Percentiles rank a stretch among this genome's conserved stretches.
Conservation (phyloP, 2,113 vertebrate genomes). For the Corydoras maculifer region DNA sequence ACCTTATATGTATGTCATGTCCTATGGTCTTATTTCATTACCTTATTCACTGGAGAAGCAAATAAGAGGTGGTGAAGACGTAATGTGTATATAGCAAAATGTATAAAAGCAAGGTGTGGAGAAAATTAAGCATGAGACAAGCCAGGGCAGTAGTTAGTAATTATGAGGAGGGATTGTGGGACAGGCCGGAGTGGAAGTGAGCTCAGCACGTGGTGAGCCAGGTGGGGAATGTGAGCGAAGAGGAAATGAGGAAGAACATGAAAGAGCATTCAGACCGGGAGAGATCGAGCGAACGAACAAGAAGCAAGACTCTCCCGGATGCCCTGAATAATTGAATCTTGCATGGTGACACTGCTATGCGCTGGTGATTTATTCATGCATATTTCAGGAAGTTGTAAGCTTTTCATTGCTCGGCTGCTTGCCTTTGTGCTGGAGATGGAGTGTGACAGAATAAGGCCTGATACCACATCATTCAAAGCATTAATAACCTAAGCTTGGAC, state of each 20-base stretch:
- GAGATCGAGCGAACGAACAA: slow-evolving; percentile 8
- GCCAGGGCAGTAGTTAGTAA: slow-evolving; percentile 12
- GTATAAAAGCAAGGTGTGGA: background rate
- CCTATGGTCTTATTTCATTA: background rate
- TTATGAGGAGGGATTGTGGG: slow-evolving; percentile 24
- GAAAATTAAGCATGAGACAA: background rate
- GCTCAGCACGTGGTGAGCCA: background rate
- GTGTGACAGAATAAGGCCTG: slow-evolving; percentile 51
- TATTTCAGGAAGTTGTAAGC: slow-evolving; percentile 54
- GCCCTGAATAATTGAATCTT: slow-evolving; percentile 51
- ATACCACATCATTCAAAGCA: slow-evolving; percentile 46
- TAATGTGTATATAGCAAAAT: slow-evolving; percentile 1
- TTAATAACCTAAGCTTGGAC: slow-evolving; percentile 41
- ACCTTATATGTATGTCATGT: background rate
- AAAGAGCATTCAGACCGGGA: slow-evolving; percentile 9
- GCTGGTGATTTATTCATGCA: slow-evolving; percentile 48
- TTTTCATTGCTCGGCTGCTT: slow-evolving; percentile 44
- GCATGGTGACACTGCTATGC: slow-evolving; percentile 40
- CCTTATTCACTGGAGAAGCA: background rate
- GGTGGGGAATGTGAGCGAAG: background rate
- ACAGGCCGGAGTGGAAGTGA: slow-evolving; percentile 20
- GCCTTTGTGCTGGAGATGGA: slow-evolving; percentile 46
- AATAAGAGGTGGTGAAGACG: background rate
- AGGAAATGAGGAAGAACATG: slow-evolving; percentile 18
- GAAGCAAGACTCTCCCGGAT: slow-evolving; percentile 24